Conservation (phyloP, 2,113 vertebrate genomes). For the Parus major region DNA sequence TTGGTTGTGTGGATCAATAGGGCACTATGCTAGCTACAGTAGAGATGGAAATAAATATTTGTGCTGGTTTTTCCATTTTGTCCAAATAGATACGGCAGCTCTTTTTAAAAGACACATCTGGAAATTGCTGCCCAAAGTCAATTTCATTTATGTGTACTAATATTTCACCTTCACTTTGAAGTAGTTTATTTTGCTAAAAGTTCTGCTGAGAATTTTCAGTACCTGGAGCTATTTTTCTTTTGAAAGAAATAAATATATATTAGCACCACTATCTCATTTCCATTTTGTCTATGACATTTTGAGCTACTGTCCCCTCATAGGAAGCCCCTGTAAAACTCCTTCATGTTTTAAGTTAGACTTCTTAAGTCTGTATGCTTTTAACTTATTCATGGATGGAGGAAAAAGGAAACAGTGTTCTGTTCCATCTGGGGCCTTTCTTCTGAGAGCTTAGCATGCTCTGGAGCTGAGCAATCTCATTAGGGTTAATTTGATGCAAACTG, state of each 20-base stretch:
- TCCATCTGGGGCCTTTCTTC: neutral
- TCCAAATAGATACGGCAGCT: neutral
- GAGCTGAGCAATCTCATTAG: neutral
- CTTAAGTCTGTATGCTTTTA: neutral
- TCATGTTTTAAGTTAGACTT: neutral
- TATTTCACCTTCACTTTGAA: neutral
- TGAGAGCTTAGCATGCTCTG: neutral
- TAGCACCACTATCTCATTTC: neutral
- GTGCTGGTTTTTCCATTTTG: neutral
- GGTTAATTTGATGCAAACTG: neutral
- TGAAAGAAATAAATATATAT: neutral
- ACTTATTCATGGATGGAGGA: accelerated
- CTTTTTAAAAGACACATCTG: neutral
- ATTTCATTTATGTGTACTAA: neutral
- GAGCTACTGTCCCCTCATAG: neutral
- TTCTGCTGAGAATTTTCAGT: neutral
- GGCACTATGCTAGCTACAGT: neutral
- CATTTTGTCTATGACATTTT: neutral
- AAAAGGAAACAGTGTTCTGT: neutral
- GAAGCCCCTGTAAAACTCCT: neutral
- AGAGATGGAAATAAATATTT: neutral
- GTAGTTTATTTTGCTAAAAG: neutral
- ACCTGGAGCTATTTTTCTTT: neutral
- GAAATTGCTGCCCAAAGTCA: neutral
- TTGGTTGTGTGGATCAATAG: neutral